These are phyloP conservation scores for Tupaia tana DNA, from an alignment of 2,113 vertebrate species.

Conservation along the genomic window DNA sequence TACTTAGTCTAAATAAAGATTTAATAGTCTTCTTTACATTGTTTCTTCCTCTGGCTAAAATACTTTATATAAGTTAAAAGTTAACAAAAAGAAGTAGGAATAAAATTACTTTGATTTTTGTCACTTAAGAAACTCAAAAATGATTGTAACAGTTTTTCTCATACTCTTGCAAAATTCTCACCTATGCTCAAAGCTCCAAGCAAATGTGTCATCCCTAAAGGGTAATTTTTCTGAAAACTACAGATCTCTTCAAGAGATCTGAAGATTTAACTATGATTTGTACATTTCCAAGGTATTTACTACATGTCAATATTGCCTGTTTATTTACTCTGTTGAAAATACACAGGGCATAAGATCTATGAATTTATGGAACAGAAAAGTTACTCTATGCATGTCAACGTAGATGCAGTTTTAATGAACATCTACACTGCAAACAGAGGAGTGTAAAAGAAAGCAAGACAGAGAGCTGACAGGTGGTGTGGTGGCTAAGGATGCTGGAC, in stretches of 20 bases:
- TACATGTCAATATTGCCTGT: not conserved
- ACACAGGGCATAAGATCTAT: not conserved
- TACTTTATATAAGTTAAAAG: not conserved
- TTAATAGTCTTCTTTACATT: not conserved
- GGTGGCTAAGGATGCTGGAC: too few relatives aligned
- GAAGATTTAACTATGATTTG: conserved; percentile 31
- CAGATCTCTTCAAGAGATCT: not conserved
- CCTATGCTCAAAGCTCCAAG: conserved; percentile 18
- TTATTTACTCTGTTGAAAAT: conserved; percentile 41
- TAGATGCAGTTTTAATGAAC: conserved; percentile 69
- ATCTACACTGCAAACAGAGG: not conserved
- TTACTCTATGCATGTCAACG: not conserved
- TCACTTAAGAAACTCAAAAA: conserved; percentile 9
- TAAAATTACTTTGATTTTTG: conserved; percentile 31
- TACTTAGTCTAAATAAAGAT: conserved; percentile 17
- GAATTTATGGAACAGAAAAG: conserved; percentile 6
- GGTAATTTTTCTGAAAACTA: conserved; percentile 34
- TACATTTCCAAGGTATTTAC: conserved; percentile 26
- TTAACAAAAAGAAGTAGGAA: conserved; percentile 46
- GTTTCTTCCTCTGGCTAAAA: conserved; percentile 1
- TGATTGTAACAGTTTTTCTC: not conserved
- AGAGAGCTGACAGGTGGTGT: not conserved
- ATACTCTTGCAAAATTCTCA: conserved; percentile 51
- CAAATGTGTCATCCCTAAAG: not conserved
- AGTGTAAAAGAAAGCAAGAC: not conserved